Evolutionary conservation across 1,140 invertebrate species (phyloP).

Genomic region (Polypedilum pembai): DNA sequence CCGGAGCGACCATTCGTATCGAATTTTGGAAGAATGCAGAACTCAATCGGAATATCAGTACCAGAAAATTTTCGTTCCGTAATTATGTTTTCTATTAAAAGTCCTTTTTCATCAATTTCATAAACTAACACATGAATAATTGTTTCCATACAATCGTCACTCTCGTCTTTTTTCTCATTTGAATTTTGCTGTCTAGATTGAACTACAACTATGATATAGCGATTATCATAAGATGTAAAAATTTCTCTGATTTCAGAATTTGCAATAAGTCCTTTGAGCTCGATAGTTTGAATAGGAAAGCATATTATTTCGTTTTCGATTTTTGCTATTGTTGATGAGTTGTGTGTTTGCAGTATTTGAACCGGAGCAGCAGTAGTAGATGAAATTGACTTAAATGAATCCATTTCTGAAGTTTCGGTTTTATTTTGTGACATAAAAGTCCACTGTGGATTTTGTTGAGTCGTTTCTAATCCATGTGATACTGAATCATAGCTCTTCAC

Average conservation of each 20-base stretch:
- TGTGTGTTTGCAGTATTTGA: not conserved
- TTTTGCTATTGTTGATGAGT: not conserved
- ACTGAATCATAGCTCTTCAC: not conserved
- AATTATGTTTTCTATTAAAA: slow-evolving; percentile 53
- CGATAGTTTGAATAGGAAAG: not conserved
- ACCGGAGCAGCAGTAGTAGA: not conserved
- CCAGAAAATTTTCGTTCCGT: slow-evolving; percentile 53
- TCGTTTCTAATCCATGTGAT: not conserved
- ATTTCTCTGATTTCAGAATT: slow-evolving; percentile 50
- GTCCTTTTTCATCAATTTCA: slow-evolving; percentile 49
- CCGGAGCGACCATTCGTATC: slow-evolving; percentile 45
- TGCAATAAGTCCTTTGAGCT: not conserved
- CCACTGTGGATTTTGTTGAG: not conserved
- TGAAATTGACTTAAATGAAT: not conserved
- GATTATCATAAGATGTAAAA: slow-evolving; percentile 51
- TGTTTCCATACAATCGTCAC: not conserved
- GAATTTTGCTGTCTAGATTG: not conserved
- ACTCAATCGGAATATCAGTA: slow-evolving; percentile 57
- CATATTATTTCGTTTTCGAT: slow-evolving; percentile 7
- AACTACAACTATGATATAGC: not conserved
- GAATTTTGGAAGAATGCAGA: slow-evolving; percentile 55
- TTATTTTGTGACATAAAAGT: not conserved
- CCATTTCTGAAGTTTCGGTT: not conserved
- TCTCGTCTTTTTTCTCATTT: not conserved
- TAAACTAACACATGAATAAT: slow-evolving; percentile 48